A percentile compares a stretch with the other conserved stretches of the same genome.
Conservation (phyloP, 2,113 vertebrate genomes). For the Quiscalus mexicanus region DNA sequence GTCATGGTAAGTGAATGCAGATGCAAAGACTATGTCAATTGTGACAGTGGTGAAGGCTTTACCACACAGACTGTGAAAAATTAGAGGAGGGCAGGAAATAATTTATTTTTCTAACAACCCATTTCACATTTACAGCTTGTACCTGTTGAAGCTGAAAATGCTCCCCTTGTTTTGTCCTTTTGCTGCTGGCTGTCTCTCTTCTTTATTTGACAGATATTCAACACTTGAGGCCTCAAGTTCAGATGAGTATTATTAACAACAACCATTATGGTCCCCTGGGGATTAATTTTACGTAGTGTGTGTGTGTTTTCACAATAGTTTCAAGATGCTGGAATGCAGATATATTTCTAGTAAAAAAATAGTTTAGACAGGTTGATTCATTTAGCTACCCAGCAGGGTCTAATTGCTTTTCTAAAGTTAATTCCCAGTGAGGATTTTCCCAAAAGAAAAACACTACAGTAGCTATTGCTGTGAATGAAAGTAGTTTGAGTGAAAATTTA, state of each 20-base stretch:
- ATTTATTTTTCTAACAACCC: conserved; percentile 69
- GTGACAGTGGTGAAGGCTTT: conserved; percentile 39
- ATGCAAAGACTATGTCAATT: conserved; percentile 42
- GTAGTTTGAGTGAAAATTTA: not conserved
- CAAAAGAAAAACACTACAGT: not conserved
- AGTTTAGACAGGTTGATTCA: conserved; percentile 72
- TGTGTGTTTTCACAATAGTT: conserved; percentile 61
- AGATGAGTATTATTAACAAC: conserved; percentile 66
- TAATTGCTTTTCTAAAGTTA: conserved; percentile 68
- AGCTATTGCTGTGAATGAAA: not conserved
- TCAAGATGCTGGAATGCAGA: conserved; percentile 71
- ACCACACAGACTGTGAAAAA: conserved; percentile 71
- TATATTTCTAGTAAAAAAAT: conserved; percentile 59
- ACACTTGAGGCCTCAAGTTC: conserved; percentile 51
- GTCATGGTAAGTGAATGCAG: conserved; percentile 63
- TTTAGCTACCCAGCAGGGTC: conserved; percentile 64
- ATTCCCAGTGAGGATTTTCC: conserved; percentile 54
- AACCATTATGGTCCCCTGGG: conserved; percentile 53
- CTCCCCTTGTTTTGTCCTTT: conserved; percentile 14
- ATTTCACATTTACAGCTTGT: conserved; percentile 65
- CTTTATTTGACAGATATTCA: conserved; percentile 65
- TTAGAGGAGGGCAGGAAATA: conserved; percentile 60
- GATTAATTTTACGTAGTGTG: conserved; percentile 62
- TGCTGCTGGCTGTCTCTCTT: conserved; percentile 28
- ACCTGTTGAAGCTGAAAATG: conserved; percentile 63